Base-by-base conservation (phyloP, 2,797 vertebrate genomes). In the Sebastes vulpes region DNA sequence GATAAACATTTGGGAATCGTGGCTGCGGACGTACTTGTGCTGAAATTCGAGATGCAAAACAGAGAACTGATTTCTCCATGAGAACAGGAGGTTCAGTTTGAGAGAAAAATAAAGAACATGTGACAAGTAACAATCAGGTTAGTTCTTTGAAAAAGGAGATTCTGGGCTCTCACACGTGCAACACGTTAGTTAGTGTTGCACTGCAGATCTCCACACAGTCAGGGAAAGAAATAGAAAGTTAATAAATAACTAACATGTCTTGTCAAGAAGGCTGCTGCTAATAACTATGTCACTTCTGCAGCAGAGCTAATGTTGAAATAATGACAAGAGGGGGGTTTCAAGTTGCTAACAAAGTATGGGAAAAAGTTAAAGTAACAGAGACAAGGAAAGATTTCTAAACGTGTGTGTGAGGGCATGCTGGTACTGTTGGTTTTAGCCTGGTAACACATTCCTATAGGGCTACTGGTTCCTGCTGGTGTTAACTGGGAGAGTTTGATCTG, bases 401-500 rank as follows among this genome's bases (percentile, higher is more conserved):
- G 28, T 38, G 52, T 56, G 61, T 52, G 18, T 31, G 42, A 28
- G 31, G 38, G 53, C 65, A 42, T 56, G 56, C 65, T 67, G 63
- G 21, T 53, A 29, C 8, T 81, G 77, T 78, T 82, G 65, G 66
- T 78, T 88, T 85, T 73, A 88, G 75, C 61, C 84, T 58, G 25
- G 57, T 84, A 81, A 87, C 66, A 77, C 63, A 67, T 76, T 83
- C 86, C 57, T 67, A 42, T 42, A 8, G 66, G 73, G 79, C 84
- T 79, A 65, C 69, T 54, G 65, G 68, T 82, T 77, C 68, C 77
- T 76, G 60, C 71, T 83, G 75, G 71, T 65, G 82, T 75, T 79
- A 87, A 86, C 67, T 56, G 67, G 60, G 69, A 85, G 57, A 6
- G 66, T 88, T 88, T 92, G 86, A 90, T 90, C 82, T 88, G 79